phyloP scores from a whole-genome alignment of 2,113 vertebrate genomes.

The Psammodynastes pulverulentus region DNA sequence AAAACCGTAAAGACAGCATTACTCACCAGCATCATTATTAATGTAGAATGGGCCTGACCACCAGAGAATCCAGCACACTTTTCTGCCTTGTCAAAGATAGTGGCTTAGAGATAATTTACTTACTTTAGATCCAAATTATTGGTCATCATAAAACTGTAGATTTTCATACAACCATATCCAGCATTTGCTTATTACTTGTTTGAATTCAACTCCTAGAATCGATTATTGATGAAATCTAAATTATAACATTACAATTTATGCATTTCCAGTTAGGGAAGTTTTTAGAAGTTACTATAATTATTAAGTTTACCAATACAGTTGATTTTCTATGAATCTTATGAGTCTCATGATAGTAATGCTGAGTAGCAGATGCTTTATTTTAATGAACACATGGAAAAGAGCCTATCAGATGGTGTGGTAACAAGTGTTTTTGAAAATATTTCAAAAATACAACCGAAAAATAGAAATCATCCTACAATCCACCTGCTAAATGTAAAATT shows the following conservation, averaged over 20 bases:
- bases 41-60: neutral
- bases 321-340: constrained; percentile 39
- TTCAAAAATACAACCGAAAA: constrained; percentile 49
- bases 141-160: neutral
- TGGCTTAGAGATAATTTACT: neutral
- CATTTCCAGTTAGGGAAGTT: neutral
- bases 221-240: neutral
- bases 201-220: neutral
- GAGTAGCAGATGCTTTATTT: constrained; percentile 48
- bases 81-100: neutral
- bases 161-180: neutral
- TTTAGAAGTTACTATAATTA: constrained; percentile 13
- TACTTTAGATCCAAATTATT: neutral
- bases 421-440: constrained; percentile 49
- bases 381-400: constrained; percentile 42
- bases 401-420: constrained; percentile 50
- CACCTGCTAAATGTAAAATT: constrained; percentile 39
- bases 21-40: neutral
- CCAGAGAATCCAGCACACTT: neutral
- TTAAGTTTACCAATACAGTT: constrained; percentile 14
- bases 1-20: neutral
- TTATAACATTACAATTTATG: neutral
- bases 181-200: neutral
- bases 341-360: neutral
- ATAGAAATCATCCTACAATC: constrained; percentile 37